These are phyloP conservation scores for Drosophila cognata DNA, from an alignment of 2,888 invertebrate species.

Conservation along the genomic window DNA sequence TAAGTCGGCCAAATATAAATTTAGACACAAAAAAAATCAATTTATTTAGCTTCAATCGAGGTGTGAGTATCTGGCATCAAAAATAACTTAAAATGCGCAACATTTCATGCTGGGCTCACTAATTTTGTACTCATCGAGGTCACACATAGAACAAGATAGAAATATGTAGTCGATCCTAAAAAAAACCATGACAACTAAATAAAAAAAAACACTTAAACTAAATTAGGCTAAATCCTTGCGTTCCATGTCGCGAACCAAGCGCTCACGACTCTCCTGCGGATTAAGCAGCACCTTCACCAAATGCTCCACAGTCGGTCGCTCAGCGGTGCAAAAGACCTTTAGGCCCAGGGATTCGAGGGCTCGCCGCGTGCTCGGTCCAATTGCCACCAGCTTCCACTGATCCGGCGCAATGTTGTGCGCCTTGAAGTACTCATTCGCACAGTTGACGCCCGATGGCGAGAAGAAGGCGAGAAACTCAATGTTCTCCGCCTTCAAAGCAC, in stretches of 20 bases:
- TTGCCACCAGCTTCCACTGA: constrained; percentile 86
- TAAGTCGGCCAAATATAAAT: constrained; percentile 52
- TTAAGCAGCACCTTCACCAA: constrained; percentile 85
- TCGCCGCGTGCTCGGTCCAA: constrained; percentile 87
- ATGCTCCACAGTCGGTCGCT: constrained; percentile 86
- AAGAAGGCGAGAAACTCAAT: constrained; percentile 87
- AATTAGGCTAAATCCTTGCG: constrained; percentile 39
- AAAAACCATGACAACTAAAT: constrained; percentile 8
- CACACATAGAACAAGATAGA: constrained; percentile 36
- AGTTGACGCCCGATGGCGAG: constrained; percentile 87
- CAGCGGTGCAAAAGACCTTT: constrained; percentile 85
- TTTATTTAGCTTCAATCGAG: constrained; percentile 56
- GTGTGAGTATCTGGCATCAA: constrained; percentile 46
- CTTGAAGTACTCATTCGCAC: constrained; percentile 85
- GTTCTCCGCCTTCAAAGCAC: constrained; percentile 82
- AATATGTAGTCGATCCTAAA: constrained; percentile 12
- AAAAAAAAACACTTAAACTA: constrained; percentile 2
- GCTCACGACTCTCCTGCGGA: constrained; percentile 80
- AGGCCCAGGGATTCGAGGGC: constrained; percentile 85
- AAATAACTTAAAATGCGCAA: constrained; percentile 55
- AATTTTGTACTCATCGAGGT: constrained; percentile 68
- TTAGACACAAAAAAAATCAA: constrained; percentile 37
- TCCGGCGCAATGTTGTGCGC: constrained; percentile 78
- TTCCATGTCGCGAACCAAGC: constrained; percentile 50
- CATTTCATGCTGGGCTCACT: constrained; percentile 58